Evolutionary conservation across 2,797 vertebrate genomes (phyloP).

Genomic region (Morelia viridis): DNA sequence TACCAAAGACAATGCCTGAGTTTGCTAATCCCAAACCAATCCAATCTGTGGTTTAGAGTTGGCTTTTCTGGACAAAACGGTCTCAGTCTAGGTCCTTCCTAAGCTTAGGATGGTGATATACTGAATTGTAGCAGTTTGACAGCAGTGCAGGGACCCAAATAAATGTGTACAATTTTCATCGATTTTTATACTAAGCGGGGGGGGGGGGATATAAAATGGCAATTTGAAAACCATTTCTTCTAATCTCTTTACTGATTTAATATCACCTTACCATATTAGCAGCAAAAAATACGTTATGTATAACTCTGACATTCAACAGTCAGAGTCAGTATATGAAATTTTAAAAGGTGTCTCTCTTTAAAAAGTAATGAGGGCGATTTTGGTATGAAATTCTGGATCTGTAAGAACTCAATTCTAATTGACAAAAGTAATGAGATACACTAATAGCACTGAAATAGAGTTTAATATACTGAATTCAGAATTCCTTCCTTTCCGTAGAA

Average conservation of each 20-base stretch:
- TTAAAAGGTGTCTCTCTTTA: not conserved
- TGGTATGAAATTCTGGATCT: not conserved
- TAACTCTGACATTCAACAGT: not conserved
- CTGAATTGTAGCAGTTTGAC: not conserved
- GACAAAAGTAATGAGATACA: not conserved
- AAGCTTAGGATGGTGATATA: not conserved
- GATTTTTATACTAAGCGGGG: not conserved
- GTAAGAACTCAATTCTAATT: not conserved
- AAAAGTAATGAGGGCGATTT: not conserved
- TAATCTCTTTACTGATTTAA: not conserved
- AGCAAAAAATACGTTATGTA: not conserved
- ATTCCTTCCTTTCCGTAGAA: not conserved
- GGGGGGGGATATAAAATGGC: not conserved
- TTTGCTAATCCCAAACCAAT: not conserved
- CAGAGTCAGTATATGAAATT: not conserved
- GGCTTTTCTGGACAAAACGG: not conserved
- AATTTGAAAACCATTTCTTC: not conserved
- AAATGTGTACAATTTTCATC: not conserved
- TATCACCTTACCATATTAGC: not conserved
- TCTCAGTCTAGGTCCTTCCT: not conserved
- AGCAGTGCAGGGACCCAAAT: not conserved
- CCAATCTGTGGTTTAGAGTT: not conserved
- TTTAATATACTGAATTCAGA: not conserved
- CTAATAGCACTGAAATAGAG: not conserved
- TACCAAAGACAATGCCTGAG: not conserved